A percentile compares a stretch with the other conserved stretches of the same genome.
Evolutionary conservation across 2,797 vertebrate species (phyloP).

Genomic region (Micromesistius poutassou): DNA sequence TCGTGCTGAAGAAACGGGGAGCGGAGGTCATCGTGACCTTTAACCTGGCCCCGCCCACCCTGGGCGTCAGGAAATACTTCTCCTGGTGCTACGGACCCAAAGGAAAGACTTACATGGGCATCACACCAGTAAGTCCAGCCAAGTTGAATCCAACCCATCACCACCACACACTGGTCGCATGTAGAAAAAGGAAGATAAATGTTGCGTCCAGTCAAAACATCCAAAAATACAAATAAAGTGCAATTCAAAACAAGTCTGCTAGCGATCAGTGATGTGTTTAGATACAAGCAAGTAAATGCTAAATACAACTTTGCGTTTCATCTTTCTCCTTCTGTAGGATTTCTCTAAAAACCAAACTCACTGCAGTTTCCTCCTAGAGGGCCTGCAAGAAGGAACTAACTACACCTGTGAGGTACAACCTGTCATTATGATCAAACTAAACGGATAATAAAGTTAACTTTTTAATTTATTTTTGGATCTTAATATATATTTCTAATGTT

Average conservation of each 20-base stretch:
- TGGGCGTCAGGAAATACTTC: slow-evolving; percentile 72
- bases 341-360: slow-evolving; percentile 61
- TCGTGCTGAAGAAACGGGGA: slow-evolving; percentile 64
- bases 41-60: slow-evolving; percentile 72
- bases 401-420: slow-evolving; percentile 73
- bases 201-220: neutral
- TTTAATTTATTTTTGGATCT: neutral
- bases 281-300: neutral
- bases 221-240: neutral
- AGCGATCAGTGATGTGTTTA: neutral
- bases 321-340: slow-evolving; percentile 49
- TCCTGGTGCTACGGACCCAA: slow-evolving; percentile 61
- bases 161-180: neutral
- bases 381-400: slow-evolving; percentile 64
- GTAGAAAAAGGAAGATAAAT: neutral
- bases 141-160: neutral
- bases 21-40: slow-evolving; percentile 68
- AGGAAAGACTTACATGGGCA: slow-evolving; percentile 51
- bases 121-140: slow-evolving; percentile 62
- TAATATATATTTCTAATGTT: neutral
- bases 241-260: neutral
- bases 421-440: neutral
- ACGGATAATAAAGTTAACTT: neutral
- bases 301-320: neutral
- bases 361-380: slow-evolving; percentile 61